A percentile compares a stretch with the other conserved stretches of the same genome.
phyloP scores from a whole-genome alignment of 2,888 invertebrate genomes.

The Diaprepes abbreviatus region DNA sequence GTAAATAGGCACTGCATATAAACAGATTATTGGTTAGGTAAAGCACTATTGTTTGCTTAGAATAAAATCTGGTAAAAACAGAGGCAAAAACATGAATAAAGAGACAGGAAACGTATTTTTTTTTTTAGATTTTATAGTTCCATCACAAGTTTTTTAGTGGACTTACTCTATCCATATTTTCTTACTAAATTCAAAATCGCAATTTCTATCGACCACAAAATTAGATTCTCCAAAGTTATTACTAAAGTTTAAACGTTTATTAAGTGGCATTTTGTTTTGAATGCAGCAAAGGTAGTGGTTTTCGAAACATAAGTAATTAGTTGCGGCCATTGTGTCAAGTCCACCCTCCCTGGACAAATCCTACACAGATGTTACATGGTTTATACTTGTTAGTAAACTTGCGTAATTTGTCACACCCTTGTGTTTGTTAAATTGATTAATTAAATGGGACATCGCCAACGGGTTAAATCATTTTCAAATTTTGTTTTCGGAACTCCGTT shows the following conservation, averaged over 20 bases:
- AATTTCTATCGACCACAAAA: not conserved
- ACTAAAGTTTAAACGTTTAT: constrained; percentile 42
- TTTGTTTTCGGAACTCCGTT: too few species aligned
- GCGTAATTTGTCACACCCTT: constrained; percentile 59
- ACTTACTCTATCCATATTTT: too few species aligned
- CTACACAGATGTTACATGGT: constrained; percentile 61
- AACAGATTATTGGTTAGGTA: too few species aligned
- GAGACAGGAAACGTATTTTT: too few species aligned
- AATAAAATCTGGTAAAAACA: too few species aligned
- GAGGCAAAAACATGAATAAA: too few species aligned
- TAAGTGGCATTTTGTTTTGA: constrained; percentile 44
- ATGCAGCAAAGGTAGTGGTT: constrained; percentile 45
- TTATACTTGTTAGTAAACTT: constrained; percentile 61
- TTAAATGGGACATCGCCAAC: constrained; percentile 49
- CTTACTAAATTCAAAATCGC: not conserved
- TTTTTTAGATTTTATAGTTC: too few species aligned
- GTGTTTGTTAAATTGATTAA: constrained; percentile 60
- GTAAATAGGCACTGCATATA: too few species aligned
- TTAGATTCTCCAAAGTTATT: constrained; percentile 17
- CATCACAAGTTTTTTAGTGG: too few species aligned
- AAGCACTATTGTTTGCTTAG: too few species aligned
- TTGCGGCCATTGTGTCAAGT: constrained; percentile 52
- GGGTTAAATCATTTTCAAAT: constrained; percentile 1
- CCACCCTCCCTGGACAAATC: constrained; percentile 57
- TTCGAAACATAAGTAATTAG: constrained; percentile 55